Evolutionary conservation across 2,888 invertebrate genomes (phyloP), one percentile per base, ranked within the genome.

Genomic region (Aleiodes leptofemur): DNA sequence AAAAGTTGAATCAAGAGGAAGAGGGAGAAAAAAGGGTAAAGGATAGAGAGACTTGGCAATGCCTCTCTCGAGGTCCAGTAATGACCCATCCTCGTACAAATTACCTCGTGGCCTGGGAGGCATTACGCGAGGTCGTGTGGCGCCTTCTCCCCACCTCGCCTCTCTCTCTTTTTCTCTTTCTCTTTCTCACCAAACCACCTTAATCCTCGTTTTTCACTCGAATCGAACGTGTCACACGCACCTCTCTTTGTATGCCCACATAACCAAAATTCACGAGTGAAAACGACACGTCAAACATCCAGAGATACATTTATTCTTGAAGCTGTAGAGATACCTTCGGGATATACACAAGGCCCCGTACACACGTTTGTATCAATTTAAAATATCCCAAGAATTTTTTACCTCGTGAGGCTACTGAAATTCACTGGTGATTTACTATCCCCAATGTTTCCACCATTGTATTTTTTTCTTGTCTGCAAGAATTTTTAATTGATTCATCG

Each of bases 1-100:
- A 53, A 53, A 11, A 11, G 7, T 4, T 29, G 50, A 51, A n/a
- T 4, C 13, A 7, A 50, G 31, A 66, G 51, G 29, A 66, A 48
- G 11, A 50, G 50, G 43, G 29, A 23, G n/a, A 66, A 31, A 34
- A 29, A 51, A 50, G 23, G 23, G 23, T 23, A 48, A 48, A 68
- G 31, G 31, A 51, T 48, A 66, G 29, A 68, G 31, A 34, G 51
- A 31, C 51, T 48, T 4, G 51, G 13, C n/a, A 51, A 53, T 53
- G 14, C 16, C 16, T 16, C 72, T 61, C 64, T 53, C 74, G 61
- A 78, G 74, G 76, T 77, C 77, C 72, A 29, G 78, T 80, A 80
- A 82, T 80, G 82, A 82, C 81, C 81, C 81, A 81, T 79, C 80
- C 43, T 80, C 77, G 81, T 77, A 77, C 82, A 82, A 85, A 84